phyloP scores from a whole-genome alignment of 1,140 invertebrate species.

The Galleria mellonella region DNA sequence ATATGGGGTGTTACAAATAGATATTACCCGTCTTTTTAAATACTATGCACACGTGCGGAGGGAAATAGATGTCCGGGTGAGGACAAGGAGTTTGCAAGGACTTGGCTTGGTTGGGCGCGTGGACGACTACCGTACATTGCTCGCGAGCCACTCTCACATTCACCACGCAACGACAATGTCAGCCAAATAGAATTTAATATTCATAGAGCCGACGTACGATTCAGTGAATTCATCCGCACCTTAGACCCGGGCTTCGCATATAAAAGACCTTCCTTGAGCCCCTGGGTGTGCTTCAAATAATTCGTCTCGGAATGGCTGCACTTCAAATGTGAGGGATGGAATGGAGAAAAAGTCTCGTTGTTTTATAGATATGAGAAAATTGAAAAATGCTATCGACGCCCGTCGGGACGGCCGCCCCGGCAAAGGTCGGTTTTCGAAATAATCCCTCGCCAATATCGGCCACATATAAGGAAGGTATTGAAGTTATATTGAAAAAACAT shows the following conservation, averaged over 20 bases:
- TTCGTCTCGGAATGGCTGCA: slow-evolving; percentile 60
- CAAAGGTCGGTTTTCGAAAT: slow-evolving; percentile 31
- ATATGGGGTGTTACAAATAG: no score
- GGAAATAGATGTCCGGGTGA: no score
- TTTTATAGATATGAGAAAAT: slow-evolving; percentile 57
- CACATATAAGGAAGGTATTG: slow-evolving; percentile 10
- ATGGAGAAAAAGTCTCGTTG: slow-evolving; percentile 55
- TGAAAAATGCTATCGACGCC: slow-evolving; percentile 49
- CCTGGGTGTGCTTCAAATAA: slow-evolving; percentile 66
- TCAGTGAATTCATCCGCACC: slow-evolving; percentile 71
- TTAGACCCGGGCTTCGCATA: slow-evolving; percentile 64
- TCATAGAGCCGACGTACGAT: slow-evolving; percentile 70
- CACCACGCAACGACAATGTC: slow-evolving; percentile 57
- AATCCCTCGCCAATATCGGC: slow-evolving; percentile 32
- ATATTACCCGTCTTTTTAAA: no score
- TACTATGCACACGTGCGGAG: no score
- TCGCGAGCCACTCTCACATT: slow-evolving; percentile 48
- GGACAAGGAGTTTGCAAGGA: no score
- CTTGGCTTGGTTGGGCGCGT: no score
- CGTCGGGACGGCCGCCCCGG: slow-evolving; percentile 24
- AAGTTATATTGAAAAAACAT: slow-evolving; percentile 2
- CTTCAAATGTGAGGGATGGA: slow-evolving; percentile 51
- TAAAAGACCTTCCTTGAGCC: slow-evolving; percentile 66
- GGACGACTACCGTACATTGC: slow-evolving; percentile 1
- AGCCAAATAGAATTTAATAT: slow-evolving; percentile 72